Base-by-base conservation (phyloP, 92 coral and sea anemone genomes). In the Siderastrea radians region DNA sequence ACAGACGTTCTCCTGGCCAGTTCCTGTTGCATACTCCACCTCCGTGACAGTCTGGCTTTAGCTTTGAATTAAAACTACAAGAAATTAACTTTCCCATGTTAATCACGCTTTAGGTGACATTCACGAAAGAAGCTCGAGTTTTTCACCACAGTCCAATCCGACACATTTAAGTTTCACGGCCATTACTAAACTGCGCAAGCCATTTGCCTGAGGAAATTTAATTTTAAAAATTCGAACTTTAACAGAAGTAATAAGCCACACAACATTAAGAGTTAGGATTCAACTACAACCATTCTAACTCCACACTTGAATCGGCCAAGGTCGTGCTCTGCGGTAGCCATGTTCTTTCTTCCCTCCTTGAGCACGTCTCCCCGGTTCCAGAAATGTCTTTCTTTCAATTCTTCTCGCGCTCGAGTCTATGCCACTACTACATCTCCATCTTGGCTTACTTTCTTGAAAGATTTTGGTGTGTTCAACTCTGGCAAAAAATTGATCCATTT, bases 271-370 rank as follows among this genome's bases (percentile, higher is more conserved):
- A 17, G 50, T 49, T 50, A 1, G 19, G 8, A 2, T 0, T 5
- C 7, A 14, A 4, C 15, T 16, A 49, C 26, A 44, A 0, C 38
- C 3, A 47, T 44, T 26, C 46, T 92, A 92, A 72, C 93, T 84
- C 95, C 95, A 92, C 17, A 92, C 92, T 89, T 89, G 84, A 16
- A 85, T 91, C 3, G 95, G 95, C 95, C 95, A 92, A 3, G 95
- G 95, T 1, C 86, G 68, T 49, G 95, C 95, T 43, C 93, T 57
- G 43, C 84, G 85, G 53, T 92, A 92, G 45, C 85, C 89, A 44
- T 70, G 84, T 38, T 80, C 87, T 2, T 72, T 76, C 65, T 80
- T 89, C 49, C 14, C 61, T 7, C 54, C 66, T 4, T 77, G 55
- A 7, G 38, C n/a, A 26, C 76, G 17, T 57, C 17, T 82, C 8